A percentile compares a stretch with the other conserved stretches of the same genome.
phyloP scores from a whole-genome alignment of 2,797 vertebrate genomes.

The Harpagifer antarcticus region DNA sequence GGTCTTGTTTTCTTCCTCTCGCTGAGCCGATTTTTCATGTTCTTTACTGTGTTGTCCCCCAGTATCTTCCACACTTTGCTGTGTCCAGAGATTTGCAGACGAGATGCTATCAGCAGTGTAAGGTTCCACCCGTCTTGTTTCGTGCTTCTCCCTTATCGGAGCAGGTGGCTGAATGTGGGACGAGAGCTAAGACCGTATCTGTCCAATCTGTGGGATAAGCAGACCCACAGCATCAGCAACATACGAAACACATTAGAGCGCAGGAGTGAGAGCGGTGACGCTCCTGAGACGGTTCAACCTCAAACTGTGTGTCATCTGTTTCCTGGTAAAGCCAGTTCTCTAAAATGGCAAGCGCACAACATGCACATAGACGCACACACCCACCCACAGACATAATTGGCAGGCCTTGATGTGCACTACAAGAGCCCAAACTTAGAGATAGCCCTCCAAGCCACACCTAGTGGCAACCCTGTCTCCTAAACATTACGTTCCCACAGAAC shows the following conservation, averaged over 20 bases:
- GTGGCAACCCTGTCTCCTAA: too few relatives aligned
- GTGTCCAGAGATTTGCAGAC: conserved; percentile 54
- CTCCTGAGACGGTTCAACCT: conserved; percentile 67
- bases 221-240: conserved; percentile 58
- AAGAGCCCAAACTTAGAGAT: conserved; percentile 44
- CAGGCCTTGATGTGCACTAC: conserved; percentile 24
- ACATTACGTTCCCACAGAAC: too few relatives aligned
- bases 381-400: neutral
- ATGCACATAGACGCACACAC: neutral
- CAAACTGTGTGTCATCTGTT: conserved; percentile 76
- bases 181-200: conserved; percentile 60
- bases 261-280: conserved; percentile 58
- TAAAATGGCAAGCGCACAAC: conserved; percentile 30
- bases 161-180: conserved; percentile 67
- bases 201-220: conserved; percentile 59
- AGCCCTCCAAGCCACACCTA: conserved; percentile 41
- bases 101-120: conserved; percentile 70
- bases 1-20: conserved; percentile 25
- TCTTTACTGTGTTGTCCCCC: conserved; percentile 34
- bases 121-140: conserved; percentile 55
- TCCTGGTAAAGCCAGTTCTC: conserved; percentile 49
- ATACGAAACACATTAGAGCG: conserved; percentile 56
- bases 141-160: conserved; percentile 64
- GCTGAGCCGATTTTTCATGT: conserved; percentile 25
- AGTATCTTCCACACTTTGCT: conserved; percentile 49